Percentiles rank a stretch among this genome's conserved stretches.
Conservation (phyloP, 2,113 vertebrate species). For the Motacilla alba region DNA sequence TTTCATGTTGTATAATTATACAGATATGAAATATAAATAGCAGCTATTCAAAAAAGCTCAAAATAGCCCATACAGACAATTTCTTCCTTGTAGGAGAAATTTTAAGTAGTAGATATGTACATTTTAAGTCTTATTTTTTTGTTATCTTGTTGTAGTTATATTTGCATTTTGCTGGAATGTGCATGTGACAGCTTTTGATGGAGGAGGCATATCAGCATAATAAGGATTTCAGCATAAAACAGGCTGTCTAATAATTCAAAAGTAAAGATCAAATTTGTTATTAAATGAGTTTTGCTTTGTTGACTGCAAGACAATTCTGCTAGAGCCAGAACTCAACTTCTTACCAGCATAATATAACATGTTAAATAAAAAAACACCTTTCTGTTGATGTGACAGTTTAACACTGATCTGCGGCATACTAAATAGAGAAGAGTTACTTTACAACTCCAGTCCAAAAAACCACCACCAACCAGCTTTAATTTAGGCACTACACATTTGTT, state of each 20-base stretch:
- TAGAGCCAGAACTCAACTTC: background rate
- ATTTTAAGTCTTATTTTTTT: background rate
- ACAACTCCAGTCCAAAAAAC: background rate
- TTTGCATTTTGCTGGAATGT: background rate
- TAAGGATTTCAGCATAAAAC: background rate
- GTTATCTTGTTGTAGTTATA: background rate
- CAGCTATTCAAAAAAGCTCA: background rate
- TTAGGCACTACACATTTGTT: background rate
- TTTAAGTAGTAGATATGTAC: background rate
- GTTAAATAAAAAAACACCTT: background rate
- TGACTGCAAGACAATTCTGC: background rate
- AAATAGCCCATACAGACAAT: background rate
- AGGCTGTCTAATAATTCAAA: background rate
- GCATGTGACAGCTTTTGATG: background rate
- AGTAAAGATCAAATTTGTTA: background rate
- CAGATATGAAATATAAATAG: background rate
- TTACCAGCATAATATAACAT: background rate
- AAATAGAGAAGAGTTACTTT: background rate
- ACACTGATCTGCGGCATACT: background rate
- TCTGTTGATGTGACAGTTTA: background rate
- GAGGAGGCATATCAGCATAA: accelerated
- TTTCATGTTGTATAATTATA: background rate
- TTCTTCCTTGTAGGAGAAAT: background rate
- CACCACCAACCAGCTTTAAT: background rate
- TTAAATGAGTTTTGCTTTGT: background rate